Base-by-base conservation (phyloP, 2,113 vertebrate species). In the Sisor rabdophorus region DNA sequence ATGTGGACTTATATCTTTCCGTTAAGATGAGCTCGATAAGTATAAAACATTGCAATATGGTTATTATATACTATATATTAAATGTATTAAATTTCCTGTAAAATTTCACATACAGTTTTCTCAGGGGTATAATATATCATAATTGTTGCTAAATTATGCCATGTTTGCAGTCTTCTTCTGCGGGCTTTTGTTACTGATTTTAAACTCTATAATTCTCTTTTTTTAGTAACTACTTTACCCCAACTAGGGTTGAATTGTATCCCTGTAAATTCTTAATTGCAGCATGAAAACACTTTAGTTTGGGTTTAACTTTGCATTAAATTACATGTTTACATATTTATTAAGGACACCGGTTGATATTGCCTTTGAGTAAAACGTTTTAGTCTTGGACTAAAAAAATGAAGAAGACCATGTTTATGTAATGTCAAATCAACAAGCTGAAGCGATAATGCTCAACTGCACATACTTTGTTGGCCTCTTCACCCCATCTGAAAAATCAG, bases 91-190 rank as follows among this genome's bases (percentile, higher is more conserved):
- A n/a, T n/a, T n/a, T n/a, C 54, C 26, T 70, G n/a, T 61, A 61
- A 56, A 71, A 52, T 24, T 20, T 64, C 58, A 72, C 30, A 26
- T 68, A 76, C 12, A 56, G 30, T 11, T 56, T 76, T 78, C 59
- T 54, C 32, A 55, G 59, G n/a, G n/a, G 56, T 30, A 77, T 71
- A 61, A 59, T 52, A 44, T 60, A 36, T 70, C 36, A 76, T 53
- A 30, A 59, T 12, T 19, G 50, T 69, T 59, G 75, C 22, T 70
- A 28, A 77, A 52, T 77, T 48, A 36, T 50, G 44, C 50, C 54
- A 36, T 60, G 26, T 48, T 70, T 77, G 40, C 54, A 70, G n/a
- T 24, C 28, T 77, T 28, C 28, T 67, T 61, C 61, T 76, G 13
- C 48, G 55, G 22, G 11, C 30, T 55, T 67, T 13, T 40, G 15